Evolutionary conservation across 2,797 vertebrate genomes (phyloP).

Genomic region (Schizopygopsis pylzovi): DNA sequence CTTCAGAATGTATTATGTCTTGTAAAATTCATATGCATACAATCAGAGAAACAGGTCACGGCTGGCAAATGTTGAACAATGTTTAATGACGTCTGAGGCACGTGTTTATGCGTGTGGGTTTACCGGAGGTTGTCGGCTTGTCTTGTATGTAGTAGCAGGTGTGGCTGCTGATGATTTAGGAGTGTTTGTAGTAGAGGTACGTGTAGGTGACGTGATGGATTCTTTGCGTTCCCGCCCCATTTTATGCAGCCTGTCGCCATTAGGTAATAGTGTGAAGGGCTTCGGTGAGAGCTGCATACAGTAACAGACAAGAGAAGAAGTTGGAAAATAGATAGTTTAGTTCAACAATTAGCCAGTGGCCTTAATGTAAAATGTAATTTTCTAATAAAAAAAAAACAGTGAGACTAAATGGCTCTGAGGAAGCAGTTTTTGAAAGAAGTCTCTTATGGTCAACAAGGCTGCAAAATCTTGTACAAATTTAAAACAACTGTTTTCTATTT

Average conservation of each 20-base stretch:
- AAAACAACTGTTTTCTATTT: background rate
- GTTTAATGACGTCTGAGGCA: background rate
- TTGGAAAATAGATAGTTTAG: conserved; percentile 17
- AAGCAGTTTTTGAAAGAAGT: background rate
- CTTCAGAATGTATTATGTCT: background rate
- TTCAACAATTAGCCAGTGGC: conserved; percentile 9
- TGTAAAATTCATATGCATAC: background rate
- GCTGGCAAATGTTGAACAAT: background rate
- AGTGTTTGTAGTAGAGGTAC: conserved; percentile 53
- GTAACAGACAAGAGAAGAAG: conserved; percentile 18
- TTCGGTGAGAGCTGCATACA: conserved; percentile 83
- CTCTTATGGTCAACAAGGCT: background rate
- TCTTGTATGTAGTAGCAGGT: conserved; percentile 63
- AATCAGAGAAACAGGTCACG: conserved; percentile 11
- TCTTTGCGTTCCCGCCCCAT: conserved; percentile 59
- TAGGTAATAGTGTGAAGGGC: conserved; percentile 78
- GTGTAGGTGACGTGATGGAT: conserved; percentile 42
- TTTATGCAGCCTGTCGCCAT: conserved; percentile 70
- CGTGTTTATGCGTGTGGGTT: conserved; percentile 18
- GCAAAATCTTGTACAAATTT: background rate
- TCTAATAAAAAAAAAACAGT: background rate
- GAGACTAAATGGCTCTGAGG: background rate
- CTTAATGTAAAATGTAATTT: background rate
- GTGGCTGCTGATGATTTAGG: conserved; percentile 64
- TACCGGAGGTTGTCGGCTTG: conserved; percentile 71